A percentile compares a stretch with the other conserved stretches of the same genome.
Evolutionary conservation across 2,113 vertebrate genomes (phyloP).

Genomic region (Catagonus wagneri): DNA sequence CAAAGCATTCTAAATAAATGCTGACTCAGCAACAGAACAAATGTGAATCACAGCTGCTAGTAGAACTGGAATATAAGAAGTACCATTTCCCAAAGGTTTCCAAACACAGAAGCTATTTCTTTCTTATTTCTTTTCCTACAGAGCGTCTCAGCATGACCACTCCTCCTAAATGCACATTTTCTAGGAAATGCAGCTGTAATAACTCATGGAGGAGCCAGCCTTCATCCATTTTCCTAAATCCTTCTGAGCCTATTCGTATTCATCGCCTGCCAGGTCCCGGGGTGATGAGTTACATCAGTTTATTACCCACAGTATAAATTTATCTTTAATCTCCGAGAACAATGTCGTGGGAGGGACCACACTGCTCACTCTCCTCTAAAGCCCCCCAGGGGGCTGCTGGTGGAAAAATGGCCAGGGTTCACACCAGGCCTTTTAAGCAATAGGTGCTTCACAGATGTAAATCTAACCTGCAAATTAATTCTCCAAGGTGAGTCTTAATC

Average conservation of each 20-base stretch:
- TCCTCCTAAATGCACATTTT: conserved; percentile 48
- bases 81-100: background rate
- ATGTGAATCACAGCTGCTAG: background rate
- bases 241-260: conserved; percentile 47
- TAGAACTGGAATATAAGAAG: background rate
- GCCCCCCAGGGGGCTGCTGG: rapidly evolving
- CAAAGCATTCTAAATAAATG: background rate
- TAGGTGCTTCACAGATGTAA: background rate
- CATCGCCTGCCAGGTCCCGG: conserved; percentile 23
- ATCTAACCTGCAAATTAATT: conserved; percentile 51
- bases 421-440: background rate
- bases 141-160: conserved; percentile 53
- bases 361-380: background rate
- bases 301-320: conserved; percentile 28
- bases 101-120: background rate
- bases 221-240: conserved; percentile 37
- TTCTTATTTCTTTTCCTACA: conserved; percentile 55
- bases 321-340: conserved; percentile 31
- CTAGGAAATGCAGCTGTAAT: conserved; percentile 54
- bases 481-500: conserved; percentile 56
- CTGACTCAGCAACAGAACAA: background rate
- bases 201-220: conserved; percentile 6
- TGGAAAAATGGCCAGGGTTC: background rate
- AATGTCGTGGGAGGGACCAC: background rate
- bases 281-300: conserved; percentile 52